Conservation (phyloP, 1,140 invertebrate genomes). For the Tetraneura akinire region DNA sequence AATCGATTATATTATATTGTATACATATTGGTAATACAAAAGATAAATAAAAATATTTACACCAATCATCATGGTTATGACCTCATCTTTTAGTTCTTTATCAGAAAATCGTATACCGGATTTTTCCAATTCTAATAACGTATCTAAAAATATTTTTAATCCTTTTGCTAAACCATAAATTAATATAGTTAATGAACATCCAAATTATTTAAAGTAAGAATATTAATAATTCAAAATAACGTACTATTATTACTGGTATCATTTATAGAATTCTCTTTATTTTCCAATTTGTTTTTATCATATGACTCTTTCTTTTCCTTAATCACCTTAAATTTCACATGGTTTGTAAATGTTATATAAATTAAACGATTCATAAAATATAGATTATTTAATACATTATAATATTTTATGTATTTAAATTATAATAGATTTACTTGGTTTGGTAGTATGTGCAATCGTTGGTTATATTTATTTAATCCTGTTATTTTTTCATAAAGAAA, state of each 20-base stretch:
- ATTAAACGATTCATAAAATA: too few relatives aligned
- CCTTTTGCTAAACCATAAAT: not conserved
- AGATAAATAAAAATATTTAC: not conserved
- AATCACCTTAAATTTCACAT: not conserved
- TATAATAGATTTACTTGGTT: slow-evolving; percentile 52
- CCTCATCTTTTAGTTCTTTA: slow-evolving; percentile 65
- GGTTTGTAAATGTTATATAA: not conserved
- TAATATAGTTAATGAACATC: too few relatives aligned
- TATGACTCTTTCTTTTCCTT: not conserved
- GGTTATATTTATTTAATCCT: slow-evolving; percentile 50
- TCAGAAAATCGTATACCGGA: slow-evolving; percentile 60
- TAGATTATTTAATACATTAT: too few relatives aligned
- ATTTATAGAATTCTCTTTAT: not conserved
- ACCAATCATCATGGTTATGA: slow-evolving; percentile 61
- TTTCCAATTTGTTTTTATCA: not conserved
- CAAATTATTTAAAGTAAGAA: not conserved
- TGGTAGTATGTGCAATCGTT: slow-evolving; percentile 46
- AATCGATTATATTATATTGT: not conserved
- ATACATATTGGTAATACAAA: not conserved
- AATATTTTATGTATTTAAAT: not conserved
- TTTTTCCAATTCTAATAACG: slow-evolving; percentile 63
- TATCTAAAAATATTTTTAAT: slow-evolving; percentile 63
- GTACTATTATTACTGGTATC: not conserved
- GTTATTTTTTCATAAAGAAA: slow-evolving; percentile 50
- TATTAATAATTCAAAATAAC: not conserved